Base-by-base conservation (phyloP, 2,888 invertebrate species). In the Athripsodes cinereus region DNA sequence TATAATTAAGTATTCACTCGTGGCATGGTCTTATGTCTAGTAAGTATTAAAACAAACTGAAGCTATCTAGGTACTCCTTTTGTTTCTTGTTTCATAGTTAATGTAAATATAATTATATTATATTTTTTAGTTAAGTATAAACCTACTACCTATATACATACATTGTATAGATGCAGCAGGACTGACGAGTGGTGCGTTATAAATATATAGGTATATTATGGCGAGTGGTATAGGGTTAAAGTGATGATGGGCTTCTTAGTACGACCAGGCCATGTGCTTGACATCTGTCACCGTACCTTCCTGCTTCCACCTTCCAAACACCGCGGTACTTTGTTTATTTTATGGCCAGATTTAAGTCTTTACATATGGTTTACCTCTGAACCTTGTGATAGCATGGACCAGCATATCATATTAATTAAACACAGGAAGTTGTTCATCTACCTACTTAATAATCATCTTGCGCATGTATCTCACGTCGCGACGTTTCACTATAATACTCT, bases 261-360 rank as follows among this genome's bases (percentile, higher is more conserved):
- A 11, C 44, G 49, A 21, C 21, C 52, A 59, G 66, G 66, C 71
- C 76, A 76, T 74, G 71, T 78, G 79, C 71, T 69, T 65, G 69
- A 71, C 75, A 73, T 78, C 79, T 78, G 78, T 79, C 79, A 71
- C 75, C 69, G 66, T 35, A 65, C 69, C 72, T 72, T 76, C 77
- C 77, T 74, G 74, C 71, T 67, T 65, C 68, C 66, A 51, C 35
- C 59, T 53, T 68, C 62, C 57, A 8, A 16, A 40, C 13, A 40
- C 13, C 13, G 5, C 13, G 10, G 8, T 13, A 40, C 16, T 40
- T n/a, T 40, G 13, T 40, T 40, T 40, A 40, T 40, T 8, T 40
- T 40, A 40, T 13, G 40, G 13, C n/a, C 40, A 40, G 13, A 40
- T 16, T 16, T 53, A 49, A 47, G 53, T 53, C 57, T 21, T 46